Evolutionary conservation across 2,797 vertebrate species (phyloP).

Genomic region (Paguma larvata): DNA sequence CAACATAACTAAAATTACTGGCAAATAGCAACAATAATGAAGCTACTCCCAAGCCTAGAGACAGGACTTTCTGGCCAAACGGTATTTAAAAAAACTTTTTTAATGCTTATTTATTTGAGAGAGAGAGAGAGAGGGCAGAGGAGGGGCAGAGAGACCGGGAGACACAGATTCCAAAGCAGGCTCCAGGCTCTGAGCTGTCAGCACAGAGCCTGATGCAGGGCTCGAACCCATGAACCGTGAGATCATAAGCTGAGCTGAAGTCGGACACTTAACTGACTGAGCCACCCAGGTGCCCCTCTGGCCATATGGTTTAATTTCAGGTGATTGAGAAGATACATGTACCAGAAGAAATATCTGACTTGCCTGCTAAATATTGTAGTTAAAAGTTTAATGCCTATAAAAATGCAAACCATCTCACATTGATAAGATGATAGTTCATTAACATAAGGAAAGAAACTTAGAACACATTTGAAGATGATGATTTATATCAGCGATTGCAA

Average conservation of each 20-base stretch:
- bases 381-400: neutral
- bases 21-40: neutral
- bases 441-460: neutral
- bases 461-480: slow-evolving; percentile 14
- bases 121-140: no score
- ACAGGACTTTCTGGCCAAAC: neutral
- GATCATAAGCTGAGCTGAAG: no score
- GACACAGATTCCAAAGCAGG: no score
- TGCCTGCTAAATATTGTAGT: neutral
- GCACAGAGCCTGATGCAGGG: no score
- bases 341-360: neutral
- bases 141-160: no score
- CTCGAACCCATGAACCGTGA: no score
- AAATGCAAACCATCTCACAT: neutral
- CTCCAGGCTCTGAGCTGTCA: no score
- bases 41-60: neutral
- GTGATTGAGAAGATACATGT: neutral
- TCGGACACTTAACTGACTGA: no score
- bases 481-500: neutral
- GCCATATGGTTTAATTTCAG: neutral
- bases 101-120: no score
- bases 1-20: neutral
- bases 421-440: neutral
- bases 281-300: neutral
- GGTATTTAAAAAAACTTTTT: no score